Conservation (phyloP, 2,888 invertebrate species). For the Sialis fuliginosa region DNA sequence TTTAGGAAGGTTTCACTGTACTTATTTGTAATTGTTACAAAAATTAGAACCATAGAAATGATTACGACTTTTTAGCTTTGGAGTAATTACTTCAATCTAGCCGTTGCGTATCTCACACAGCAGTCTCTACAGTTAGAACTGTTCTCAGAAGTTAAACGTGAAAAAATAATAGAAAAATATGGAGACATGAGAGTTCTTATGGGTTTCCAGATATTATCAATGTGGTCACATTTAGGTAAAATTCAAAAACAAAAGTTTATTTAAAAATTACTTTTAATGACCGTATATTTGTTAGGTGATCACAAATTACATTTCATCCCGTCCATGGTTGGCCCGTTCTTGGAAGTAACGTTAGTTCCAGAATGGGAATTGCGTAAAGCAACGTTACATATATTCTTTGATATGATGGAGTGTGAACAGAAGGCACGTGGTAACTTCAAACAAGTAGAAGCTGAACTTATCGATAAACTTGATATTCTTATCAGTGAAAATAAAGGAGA, state of each 20-base stretch:
- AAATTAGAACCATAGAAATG: no score
- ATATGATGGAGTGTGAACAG: slow-evolving; percentile 89
- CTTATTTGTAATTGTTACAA: no score
- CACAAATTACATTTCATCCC: slow-evolving; percentile 81
- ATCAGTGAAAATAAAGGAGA: slow-evolving; percentile 90
- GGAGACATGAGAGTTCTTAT: slow-evolving; percentile 85
- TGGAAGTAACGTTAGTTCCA: slow-evolving; percentile 83
- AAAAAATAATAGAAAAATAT: slow-evolving; percentile 61
- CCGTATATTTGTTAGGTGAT: slow-evolving; percentile 34
- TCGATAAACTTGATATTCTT: slow-evolving; percentile 82
- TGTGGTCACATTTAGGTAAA: slow-evolving; percentile 74
- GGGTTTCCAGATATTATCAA: slow-evolving; percentile 79
- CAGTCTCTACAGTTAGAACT: slow-evolving; percentile 63
- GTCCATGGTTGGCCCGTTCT: slow-evolving; percentile 81
- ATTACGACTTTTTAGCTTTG: slow-evolving; percentile 31
- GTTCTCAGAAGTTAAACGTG: slow-evolving; percentile 61
- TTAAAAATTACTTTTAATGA: neutral
- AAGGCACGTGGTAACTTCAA: slow-evolving; percentile 69
- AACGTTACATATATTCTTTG: slow-evolving; percentile 81
- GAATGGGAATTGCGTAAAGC: slow-evolving; percentile 72
- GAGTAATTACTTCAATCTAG: slow-evolving; percentile 60
- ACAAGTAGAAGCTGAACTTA: slow-evolving; percentile 81
- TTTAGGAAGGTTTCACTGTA: no score
- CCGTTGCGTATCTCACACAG: slow-evolving; percentile 66
- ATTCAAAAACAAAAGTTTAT: neutral